Base-by-base conservation (phyloP, 2,797 vertebrate species). In the Chelidonichthys spinosus region DNA sequence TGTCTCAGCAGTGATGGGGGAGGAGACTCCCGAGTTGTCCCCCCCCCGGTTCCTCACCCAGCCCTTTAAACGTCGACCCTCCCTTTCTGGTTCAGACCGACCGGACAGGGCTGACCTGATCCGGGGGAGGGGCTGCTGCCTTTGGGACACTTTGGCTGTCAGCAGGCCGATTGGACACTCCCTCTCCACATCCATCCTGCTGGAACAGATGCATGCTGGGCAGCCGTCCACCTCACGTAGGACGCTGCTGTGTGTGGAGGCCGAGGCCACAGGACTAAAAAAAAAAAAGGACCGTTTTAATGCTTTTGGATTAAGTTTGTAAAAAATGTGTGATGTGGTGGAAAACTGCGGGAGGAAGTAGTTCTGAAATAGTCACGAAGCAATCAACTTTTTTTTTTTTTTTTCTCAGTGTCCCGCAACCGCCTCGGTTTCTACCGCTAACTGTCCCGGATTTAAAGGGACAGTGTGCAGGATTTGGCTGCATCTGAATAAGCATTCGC, bases 171-270 rank as follows among this genome's bases (percentile, higher is more conserved):
- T 4, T 15, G 63, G 87, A 86, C 82, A 79, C 93, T 87, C 90
- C 91, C 87, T 25, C 83, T 82, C 66, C 59, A 53, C 89, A 78
- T 90, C 85, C 86, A 76, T 93, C 92, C 92, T 91, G 88, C 67
- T 79, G 79, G 79, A 88, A 80, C 91, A 90, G 87, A 89, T 87
- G 84, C 65, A 67, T 72, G 36, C 32, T 63, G 68, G 82, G 70
- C 63, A 52, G 42, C 68, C 42, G 36, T 67, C 72, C 76, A 72
- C 53, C 78, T 65, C 63, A 77, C 52, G 4, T 13, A 64, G 36
- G 36, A 18, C 49, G 44, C 54, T 72, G 56, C 46, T 43, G 52
- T 56, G 40, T 62, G 15, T 6, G 37, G 64, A 72, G 33, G 37
- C 46, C n/a, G n/a, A 63, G 25, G 36, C 35, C 17, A 55, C 42